Base-by-base conservation (phyloP, 2,888 invertebrate species). In the Psylliodes chrysocephalus region DNA sequence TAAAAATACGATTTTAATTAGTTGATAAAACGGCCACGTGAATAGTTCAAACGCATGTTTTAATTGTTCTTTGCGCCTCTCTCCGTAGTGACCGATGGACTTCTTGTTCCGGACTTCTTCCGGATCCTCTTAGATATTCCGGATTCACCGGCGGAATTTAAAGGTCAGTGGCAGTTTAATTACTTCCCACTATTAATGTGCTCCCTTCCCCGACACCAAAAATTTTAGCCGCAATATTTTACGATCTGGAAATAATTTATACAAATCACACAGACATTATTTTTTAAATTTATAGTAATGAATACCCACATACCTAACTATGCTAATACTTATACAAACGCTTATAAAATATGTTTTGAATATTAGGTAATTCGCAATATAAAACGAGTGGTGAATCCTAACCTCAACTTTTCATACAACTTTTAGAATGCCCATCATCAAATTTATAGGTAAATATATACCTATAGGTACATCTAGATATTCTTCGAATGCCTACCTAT, bases 151-250 rank as follows among this genome's bases (percentile, higher is more conserved):
- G 70, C 77, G 78, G 77, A 77, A 76, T 75, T 76, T 71, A 79
- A 82, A 82, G 82, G 82, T 82, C 81, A 82, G 82, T 82, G 78
- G 72, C 76, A 69, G 73, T 79, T 79, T 80, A 79, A 59, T 80
- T 78, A 78, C 80, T 80, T 81, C 79, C 80, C 71, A 70, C 70
- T 75, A 71, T 72, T 59, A 33, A 68, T 67, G 66, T 52, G 66
- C 66, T 62, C 64, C 64, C 53, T 42, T 5, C 47, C 49, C 35
- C 38, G 30, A 47, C 40, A 18, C 55, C 30, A 55, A 19, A 56
- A 53, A 14, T 18, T n/a, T 19, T 44, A 19, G 46, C 12, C 46
- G n/a, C 19, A 40, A 44, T 17, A 44, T 44, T 44, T 44, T 19
- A n/a, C 44, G 6, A 22, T 22, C 2, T 22, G 22, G 22, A 22